phyloP scores from a whole-genome alignment of 2,888 invertebrate genomes.

The Phortica okadai region DNA sequence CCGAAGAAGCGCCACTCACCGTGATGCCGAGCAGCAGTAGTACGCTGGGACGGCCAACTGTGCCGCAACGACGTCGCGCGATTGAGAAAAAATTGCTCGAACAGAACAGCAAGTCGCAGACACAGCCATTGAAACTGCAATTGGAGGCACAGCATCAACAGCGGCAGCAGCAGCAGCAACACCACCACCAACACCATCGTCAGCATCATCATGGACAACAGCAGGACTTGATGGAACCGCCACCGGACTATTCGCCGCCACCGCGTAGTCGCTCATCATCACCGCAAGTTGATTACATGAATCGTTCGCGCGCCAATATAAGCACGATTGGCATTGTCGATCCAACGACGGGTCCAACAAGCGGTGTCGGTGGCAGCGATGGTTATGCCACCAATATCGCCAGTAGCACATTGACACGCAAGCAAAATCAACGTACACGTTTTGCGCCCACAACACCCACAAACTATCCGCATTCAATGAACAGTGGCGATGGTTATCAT shows the following conservation, averaged over 20 bases:
- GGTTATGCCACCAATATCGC: conserved; percentile 27
- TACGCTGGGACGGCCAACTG: conserved; percentile 78
- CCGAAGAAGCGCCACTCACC: background rate
- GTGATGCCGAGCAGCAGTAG: conserved; percentile 47
- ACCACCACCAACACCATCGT: conserved; percentile 25
- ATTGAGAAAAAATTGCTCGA: conserved; percentile 79
- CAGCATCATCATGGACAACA: conserved; percentile 30
- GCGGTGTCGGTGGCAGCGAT: conserved; percentile 37
- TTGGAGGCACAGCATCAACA: conserved; percentile 59
- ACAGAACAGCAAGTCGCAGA: conserved; percentile 49
- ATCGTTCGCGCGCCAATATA: conserved; percentile 8
- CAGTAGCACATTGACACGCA: conserved; percentile 72
- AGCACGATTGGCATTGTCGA: conserved; percentile 24
- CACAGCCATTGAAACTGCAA: conserved; percentile 77
- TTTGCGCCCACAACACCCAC: conserved; percentile 78
- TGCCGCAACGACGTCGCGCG: conserved; percentile 82
- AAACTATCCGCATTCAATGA: conserved; percentile 44
- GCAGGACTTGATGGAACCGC: conserved; percentile 79
- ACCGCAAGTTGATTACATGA: conserved; percentile 66
- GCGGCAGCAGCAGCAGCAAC: conserved; percentile 77
- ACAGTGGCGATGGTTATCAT: background rate
- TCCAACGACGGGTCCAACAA: background rate
- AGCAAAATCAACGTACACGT: conserved; percentile 82
- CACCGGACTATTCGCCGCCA: conserved; percentile 85
- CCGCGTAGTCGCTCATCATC: conserved; percentile 76